Conservation (phyloP, 2,888 invertebrate species). For the Scrobipalpa atriplicella region DNA sequence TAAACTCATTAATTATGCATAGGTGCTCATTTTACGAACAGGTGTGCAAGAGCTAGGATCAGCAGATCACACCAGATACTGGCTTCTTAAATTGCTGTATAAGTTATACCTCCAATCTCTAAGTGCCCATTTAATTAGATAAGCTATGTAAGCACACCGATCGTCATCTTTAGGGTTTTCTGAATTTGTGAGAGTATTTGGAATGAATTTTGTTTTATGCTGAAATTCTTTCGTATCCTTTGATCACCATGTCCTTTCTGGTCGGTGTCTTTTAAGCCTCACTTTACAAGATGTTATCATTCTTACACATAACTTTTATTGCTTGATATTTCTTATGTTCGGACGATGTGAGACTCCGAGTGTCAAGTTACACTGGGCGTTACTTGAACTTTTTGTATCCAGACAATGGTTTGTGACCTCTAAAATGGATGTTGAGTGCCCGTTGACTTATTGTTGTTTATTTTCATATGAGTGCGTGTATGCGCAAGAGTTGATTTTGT, state of each 20-base stretch:
- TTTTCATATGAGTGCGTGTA: slow-evolving; percentile 44
- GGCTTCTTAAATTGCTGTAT: background rate
- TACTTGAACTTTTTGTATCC: slow-evolving; percentile 46
- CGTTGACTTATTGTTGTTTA: slow-evolving; percentile 63
- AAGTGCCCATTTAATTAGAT: too few species aligned
- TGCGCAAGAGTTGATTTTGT: slow-evolving; percentile 25
- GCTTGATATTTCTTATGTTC: background rate
- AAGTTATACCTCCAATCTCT: too few species aligned
- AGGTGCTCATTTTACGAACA: background rate
- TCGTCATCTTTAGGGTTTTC: too few species aligned
- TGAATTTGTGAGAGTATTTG: too few species aligned
- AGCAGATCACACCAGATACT: background rate
- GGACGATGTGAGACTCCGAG: slow-evolving; percentile 29
- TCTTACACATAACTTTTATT: background rate
- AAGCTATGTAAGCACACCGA: too few species aligned
- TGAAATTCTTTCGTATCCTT: too few species aligned
- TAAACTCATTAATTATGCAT: slow-evolving; percentile 1
- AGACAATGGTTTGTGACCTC: slow-evolving; percentile 70
- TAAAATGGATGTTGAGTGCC: slow-evolving; percentile 58
- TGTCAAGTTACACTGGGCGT: slow-evolving; percentile 47
- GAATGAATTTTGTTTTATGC: too few species aligned
- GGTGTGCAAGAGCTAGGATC: background rate
- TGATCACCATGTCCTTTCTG: too few species aligned
- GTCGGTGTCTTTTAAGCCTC: too few species aligned
- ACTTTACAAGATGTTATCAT: too few species aligned